phyloP scores from a whole-genome alignment of 2,113 vertebrate species.

The Eupsittula cactorum region DNA sequence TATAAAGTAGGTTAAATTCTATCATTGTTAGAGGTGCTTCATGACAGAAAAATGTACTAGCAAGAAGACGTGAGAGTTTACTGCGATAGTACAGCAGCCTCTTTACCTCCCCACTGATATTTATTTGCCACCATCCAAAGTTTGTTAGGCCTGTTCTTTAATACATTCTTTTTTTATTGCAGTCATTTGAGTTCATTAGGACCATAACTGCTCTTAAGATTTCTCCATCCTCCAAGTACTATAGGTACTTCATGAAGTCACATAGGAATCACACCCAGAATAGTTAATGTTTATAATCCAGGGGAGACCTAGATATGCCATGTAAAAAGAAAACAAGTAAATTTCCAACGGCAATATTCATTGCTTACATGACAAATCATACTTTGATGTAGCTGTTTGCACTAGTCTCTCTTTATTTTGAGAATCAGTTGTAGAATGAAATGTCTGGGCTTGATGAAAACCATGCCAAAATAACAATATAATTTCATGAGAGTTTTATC shows the following conservation, averaged over 20 bases:
- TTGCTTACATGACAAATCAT: slow-evolving; percentile 8
- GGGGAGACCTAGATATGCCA: slow-evolving; percentile 59
- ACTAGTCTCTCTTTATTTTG: neutral
- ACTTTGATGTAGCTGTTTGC: slow-evolving; percentile 29
- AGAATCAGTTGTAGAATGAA: neutral
- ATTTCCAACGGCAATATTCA: slow-evolving; percentile 50
- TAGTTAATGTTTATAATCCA: slow-evolving; percentile 15
- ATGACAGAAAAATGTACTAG: neutral
- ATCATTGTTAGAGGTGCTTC: neutral
- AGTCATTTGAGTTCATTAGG: neutral
- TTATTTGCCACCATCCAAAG: neutral
- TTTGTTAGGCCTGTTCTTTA: neutral
- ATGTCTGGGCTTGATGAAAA: neutral
- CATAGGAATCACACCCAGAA: neutral
- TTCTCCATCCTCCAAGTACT: neutral
- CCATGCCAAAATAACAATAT: neutral
- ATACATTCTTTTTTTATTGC: neutral
- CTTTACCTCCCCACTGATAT: neutral
- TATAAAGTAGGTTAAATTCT: slow-evolving; percentile 31
- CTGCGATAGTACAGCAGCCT: neutral
- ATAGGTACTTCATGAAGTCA: neutral
- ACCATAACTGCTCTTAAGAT: neutral
- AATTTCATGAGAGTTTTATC: neutral
- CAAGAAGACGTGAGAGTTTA: neutral
- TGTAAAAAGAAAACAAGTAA: slow-evolving; percentile 27